Percentiles rank a stretch among this genome's conserved stretches.
Evolutionary conservation across 2,888 invertebrate species (phyloP).

Genomic region (Embidobia sp.): DNA sequence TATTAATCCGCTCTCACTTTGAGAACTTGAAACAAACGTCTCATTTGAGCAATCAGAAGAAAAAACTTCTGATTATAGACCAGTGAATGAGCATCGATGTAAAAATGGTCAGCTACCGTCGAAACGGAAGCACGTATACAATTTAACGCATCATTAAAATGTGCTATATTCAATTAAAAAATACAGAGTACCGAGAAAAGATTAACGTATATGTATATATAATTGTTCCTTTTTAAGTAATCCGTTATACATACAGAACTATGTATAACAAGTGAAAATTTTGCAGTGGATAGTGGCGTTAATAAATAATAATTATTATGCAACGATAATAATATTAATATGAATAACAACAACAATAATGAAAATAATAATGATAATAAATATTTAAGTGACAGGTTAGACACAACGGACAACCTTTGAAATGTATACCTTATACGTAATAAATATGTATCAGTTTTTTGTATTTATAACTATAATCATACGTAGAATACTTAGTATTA

Average conservation of each 20-base stretch:
- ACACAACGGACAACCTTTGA: conserved; percentile 38
- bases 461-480: conserved; percentile 24
- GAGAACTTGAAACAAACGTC: conserved; percentile 3
- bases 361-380: conserved; percentile 18
- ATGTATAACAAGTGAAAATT: conserved; percentile 21
- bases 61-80: too few species aligned
- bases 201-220: conserved; percentile 39
- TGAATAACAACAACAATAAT: not conserved
- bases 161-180: conserved; percentile 10
- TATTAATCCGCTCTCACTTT: conserved; percentile 10
- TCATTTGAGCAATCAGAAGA: too few species aligned
- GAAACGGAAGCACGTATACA: not conserved
- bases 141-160: conserved; percentile 26
- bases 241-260: conserved; percentile 8
- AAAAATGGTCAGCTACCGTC: too few species aligned
- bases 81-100: too few species aligned
- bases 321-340: conserved; percentile 9
- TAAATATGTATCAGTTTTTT: conserved; percentile 54
- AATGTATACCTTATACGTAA: conserved; percentile 60
- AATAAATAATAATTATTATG: conserved; percentile 23
- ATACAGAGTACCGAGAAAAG: conserved; percentile 19
- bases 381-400: conserved; percentile 52
- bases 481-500: conserved; percentile 29
- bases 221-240: conserved; percentile 51
- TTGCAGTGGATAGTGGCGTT: conserved; percentile 23